A percentile compares a stretch with the other conserved stretches of the same genome.
Conservation (phyloP, 2,888 invertebrate genomes). For the Plebejus argus region DNA sequence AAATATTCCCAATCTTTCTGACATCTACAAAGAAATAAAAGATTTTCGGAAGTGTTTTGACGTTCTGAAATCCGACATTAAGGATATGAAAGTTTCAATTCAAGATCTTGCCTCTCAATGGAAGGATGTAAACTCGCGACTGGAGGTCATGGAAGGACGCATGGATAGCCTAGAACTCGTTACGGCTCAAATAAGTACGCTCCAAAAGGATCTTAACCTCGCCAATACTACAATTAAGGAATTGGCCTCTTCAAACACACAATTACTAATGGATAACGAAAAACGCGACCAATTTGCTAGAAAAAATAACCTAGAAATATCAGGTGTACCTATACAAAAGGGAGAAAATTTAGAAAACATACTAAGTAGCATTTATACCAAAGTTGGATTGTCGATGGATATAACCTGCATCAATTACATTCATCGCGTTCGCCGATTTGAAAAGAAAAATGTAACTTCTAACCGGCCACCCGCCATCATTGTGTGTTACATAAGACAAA, state of each 20-base stretch:
- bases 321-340: not conserved
- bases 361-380: not conserved
- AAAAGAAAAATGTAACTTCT: too few species aligned
- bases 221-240: not conserved
- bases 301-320: conserved; percentile 5
- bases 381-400: conserved; percentile 3
- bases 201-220: not conserved
- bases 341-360: not conserved
- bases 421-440: too few species aligned
- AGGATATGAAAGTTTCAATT: not conserved
- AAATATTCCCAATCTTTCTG: not conserved
- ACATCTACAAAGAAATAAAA: not conserved
- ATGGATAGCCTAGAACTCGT: conserved; percentile 4
- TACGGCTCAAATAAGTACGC: not conserved
- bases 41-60: not conserved
- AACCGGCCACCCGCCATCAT: too few species aligned
- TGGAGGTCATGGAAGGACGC: not conserved
- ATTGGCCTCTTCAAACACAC: not conserved
- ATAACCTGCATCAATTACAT: not conserved
- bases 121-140: not conserved
- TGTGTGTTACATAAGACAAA: too few species aligned
- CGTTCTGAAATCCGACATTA: not conserved
- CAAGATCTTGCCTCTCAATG: not conserved
- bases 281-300: not conserved
- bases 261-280: not conserved